Percentiles rank a stretch among this genome's conserved stretches.
Conservation (phyloP, 30 jellyfish, hydroid and myxozoan species). For the Sanderia malayensis region DNA sequence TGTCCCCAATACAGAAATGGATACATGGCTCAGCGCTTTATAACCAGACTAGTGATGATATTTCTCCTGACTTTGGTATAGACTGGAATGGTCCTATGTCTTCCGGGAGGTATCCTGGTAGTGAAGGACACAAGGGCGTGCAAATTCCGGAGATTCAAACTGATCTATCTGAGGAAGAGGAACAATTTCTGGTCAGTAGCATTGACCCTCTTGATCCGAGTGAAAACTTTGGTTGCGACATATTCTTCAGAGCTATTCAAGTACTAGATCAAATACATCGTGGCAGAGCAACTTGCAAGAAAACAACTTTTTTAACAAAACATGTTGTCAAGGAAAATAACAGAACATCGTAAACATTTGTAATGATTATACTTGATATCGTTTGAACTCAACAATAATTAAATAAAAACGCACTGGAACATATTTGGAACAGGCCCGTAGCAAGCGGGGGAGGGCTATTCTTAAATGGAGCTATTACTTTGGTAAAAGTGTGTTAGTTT, state of each 20-base stretch:
- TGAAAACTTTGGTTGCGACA: not conserved
- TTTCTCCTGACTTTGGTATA: slow-evolving; percentile 26
- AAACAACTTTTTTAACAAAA: not conserved
- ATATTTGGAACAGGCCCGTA: too few species aligned
- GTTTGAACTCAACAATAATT: too few species aligned
- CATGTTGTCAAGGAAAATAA: not conserved
- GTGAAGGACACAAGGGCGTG: slow-evolving; percentile 13
- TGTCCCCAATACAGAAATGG: slow-evolving; percentile 36
- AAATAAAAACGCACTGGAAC: too few species aligned
- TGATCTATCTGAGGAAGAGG: not conserved
- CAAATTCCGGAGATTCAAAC: not conserved
- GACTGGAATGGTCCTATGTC: slow-evolving; percentile 38
- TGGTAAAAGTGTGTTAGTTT: too few species aligned
- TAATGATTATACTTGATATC: too few species aligned
- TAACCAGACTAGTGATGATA: slow-evolving; percentile 6
- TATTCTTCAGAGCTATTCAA: not conserved
- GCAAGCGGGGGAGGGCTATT: too few species aligned
- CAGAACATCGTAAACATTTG: too few species aligned
- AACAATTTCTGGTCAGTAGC: not conserved
- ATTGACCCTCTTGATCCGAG: slow-evolving; percentile 13
- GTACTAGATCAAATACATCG: not conserved
- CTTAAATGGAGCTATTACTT: too few species aligned
- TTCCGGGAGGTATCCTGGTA: slow-evolving; percentile 29
- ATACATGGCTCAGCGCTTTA: slow-evolving; percentile 19
- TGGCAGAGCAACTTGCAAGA: not conserved